phyloP scores from a whole-genome alignment of 1,140 invertebrate species.

The Drosophila pruinosa region DNA sequence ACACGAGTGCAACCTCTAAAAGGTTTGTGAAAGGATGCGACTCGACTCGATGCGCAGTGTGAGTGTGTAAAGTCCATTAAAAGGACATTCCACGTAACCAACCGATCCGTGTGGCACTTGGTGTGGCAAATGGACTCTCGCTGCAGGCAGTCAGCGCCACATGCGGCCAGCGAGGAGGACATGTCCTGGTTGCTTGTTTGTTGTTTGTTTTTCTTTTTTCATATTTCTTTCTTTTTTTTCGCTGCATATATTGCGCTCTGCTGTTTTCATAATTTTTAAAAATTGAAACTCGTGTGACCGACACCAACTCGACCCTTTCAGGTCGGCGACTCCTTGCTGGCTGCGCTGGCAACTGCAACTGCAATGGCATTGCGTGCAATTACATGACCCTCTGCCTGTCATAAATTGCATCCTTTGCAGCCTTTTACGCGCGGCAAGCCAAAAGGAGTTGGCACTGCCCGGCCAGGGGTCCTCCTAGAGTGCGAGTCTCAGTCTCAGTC shows the following conservation, averaged over 20 bases:
- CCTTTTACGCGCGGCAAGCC: constrained; percentile 40
- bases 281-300: constrained; percentile 70
- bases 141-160: constrained; percentile 55
- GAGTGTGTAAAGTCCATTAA: constrained; percentile 76
- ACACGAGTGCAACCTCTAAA: constrained; percentile 61
- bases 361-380: constrained; percentile 70
- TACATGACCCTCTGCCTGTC: constrained; percentile 51
- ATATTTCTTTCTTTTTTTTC: constrained; percentile 31
- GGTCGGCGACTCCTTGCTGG: constrained; percentile 48
- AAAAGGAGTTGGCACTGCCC: constrained; percentile 55
- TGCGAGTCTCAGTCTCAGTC: too few species aligned
- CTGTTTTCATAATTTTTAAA: constrained; percentile 58
- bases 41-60: constrained; percentile 25
- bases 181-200: constrained; percentile 40
- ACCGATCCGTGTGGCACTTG: constrained; percentile 64
- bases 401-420: constrained; percentile 70
- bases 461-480: constrained; percentile 17
- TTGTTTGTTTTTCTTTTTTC: constrained; percentile 52
- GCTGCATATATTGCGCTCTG: constrained; percentile 8
- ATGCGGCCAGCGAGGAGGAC: constrained; percentile 54
- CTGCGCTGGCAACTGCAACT: constrained; percentile 19
- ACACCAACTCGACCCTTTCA: constrained; percentile 24
- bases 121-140: constrained; percentile 58
- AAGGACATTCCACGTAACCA: constrained; percentile 77
- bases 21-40: constrained; percentile 69